Evolutionary conservation across 1,140 invertebrate species (phyloP), one percentile per base, ranked within the genome.

Genomic region (Asbolus verrucosus): DNA sequence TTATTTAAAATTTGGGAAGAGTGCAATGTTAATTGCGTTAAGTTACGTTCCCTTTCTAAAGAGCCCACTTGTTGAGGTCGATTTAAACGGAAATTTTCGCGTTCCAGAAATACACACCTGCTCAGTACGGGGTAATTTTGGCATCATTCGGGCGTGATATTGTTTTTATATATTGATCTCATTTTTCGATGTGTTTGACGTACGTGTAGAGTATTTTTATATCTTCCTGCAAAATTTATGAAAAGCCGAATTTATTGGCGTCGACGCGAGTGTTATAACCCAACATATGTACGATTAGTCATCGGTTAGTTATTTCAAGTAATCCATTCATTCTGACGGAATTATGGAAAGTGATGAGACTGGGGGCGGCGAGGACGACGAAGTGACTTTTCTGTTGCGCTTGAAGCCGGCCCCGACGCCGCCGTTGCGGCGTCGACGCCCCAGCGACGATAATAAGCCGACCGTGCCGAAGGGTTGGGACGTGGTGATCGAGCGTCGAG

Each of bases 401-500:
- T 46, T 76, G 5, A 76, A 76, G 67, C 75, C 75, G 21, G 24
- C 75, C 4, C 73, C 73, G 13, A 74, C 73, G 6, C 75, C 75
- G 3, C 75, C 75, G 2, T 14, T 60, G 1, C 68, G 75, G 0
- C 73, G 73, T 1, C 72, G 72, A 59, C 41, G 50, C 16, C 27
- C 41, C 2, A 9, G 6, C 36, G 16, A 14, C n/a, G 63, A 60
- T 6, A n/a, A 54, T 8, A 30, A 27, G 21, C 43, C 38, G 8
- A 41, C 59, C 1, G 27, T 65, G 11, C 68, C 70, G 1, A 74
- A 74, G 65, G 73, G 73, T 16, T 76, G 75, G 75, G 75, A 76
- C 66, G 73, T 76, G 9, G 66, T 74, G 18, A 71, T 76, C 5
- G 73, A 76, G 19, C 50, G 65, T 9, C 50, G 38, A 18, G 43